Evolutionary conservation across 2,888 invertebrate genomes (phyloP), one percentile per base, ranked within the genome.

Genomic region (Leuctra nigra): DNA sequence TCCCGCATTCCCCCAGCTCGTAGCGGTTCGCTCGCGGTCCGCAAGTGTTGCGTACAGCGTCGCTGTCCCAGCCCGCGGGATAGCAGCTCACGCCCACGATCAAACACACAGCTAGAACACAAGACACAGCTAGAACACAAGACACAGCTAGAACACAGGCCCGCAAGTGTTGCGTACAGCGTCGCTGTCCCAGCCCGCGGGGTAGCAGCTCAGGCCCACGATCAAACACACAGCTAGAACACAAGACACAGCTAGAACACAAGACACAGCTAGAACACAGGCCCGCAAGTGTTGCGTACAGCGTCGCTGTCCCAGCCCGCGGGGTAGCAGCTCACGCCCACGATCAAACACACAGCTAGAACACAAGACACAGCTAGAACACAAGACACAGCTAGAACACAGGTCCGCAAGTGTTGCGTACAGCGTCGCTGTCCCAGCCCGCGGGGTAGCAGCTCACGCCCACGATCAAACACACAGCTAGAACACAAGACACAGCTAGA

Each of bases 1-100:
- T 81, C 61, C 87, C 87, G 70, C 97, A 97, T 22, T 86, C 83
- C 35, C 93, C 96, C 68, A 83, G 69, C 67, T 77, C 71, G 57
- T 84, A 89, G 65, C 86, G 86, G 66, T 87, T 87, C 0, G 89
- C 87, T 1, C 85, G 80, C 11, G 85, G 81, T 0, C 93, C 93
- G 67, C 97, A 97, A 1, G 95, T 87, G 67, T 85, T 83, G 61
- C 86, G 82, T 29, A 96, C 89, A 57, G 83, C 78, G 1, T 84
- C 80, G 53, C 91, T 86, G 67, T 89, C 86, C 93, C 95, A 97
- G 1, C 91, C 95, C 6, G 89, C 86, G 0, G 97, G 96, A 75
- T 87, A 97, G 44, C 89, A 82, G 6, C 87, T 82, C 62, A 95
- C 92, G 1, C 91, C 93, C 0, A 87, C 84, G 55, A 90, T 84